Base-by-base conservation (phyloP, 1,140 invertebrate genomes). In the Lasioglossum albipes region DNA sequence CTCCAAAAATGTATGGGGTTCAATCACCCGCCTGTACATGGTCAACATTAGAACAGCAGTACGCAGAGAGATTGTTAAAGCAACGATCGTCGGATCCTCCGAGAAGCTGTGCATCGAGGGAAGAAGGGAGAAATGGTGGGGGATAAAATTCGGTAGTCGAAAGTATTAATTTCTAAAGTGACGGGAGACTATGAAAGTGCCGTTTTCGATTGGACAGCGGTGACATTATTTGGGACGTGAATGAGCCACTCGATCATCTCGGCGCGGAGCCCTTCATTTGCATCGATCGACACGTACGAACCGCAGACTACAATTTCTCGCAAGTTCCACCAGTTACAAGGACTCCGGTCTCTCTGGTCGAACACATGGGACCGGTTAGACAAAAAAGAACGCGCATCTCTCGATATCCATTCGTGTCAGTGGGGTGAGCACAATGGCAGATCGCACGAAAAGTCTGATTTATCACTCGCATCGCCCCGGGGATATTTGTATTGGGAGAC, bases 401-500 rank as follows among this genome's bases (percentile, higher is more conserved):
- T 73, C 81, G 84, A 88, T 87, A 87, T 81, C 86, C 85, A 87
- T 86, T 87, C 70, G 79, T 86, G 88, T 90, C 90, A 87, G 86
- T 89, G 89, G 91, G 91, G 90, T 90, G 91, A 86, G 82, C 76
- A 92, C 91, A 92, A 93, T 92, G 88, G 89, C 90, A 83, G 86
- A 90, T 89, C 89, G 88, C 87, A 89, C 88, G 91, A 92, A 93
- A 92, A 93, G 90, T 93, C 92, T 93, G 92, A 93, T 93, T 93
- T 93, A 93, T 93, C 91, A 93, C 92, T 91, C 86, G 86, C 85
- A 87, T 89, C 89, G 77, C 67, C 67, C 86, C 84, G 83, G 88
- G 86, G 86, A 79, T 92, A 92, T 93, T 93, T 92, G 91, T 93
- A 93, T 91, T 92, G 90, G 89, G 90, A 85, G 89, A 89, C 88